Percentiles rank a stretch among this genome's conserved stretches.
Conservation (phyloP, 2,888 invertebrate genomes). For the Shargacucullia verbasci region DNA sequence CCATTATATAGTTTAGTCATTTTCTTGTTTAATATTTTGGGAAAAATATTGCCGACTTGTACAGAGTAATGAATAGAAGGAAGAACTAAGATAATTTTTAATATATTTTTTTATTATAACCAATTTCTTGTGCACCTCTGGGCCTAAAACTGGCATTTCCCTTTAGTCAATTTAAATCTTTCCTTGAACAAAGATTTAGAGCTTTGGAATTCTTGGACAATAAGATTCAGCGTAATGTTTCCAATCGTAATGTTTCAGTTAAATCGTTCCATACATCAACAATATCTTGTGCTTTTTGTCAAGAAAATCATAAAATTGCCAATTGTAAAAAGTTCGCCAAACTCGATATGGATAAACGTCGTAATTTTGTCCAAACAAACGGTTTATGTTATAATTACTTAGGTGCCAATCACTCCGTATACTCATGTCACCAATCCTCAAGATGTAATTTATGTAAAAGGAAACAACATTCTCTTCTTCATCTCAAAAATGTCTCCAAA, state of each 20-base stretch:
- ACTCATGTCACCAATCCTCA: background rate
- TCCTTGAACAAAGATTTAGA: conserved; percentile 9
- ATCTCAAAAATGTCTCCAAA: conserved; percentile 7
- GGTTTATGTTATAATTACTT: conserved; percentile 13
- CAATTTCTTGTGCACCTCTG: too few relatives aligned
- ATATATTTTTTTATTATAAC: too few relatives aligned
- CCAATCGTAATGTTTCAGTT: conserved; percentile 1
- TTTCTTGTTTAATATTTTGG: too few relatives aligned
- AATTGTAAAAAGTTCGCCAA: conserved; percentile 12
- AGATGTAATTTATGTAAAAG: background rate
- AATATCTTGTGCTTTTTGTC: conserved; percentile 2
- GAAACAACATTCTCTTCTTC: conserved; percentile 14
- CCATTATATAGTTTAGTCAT: too few relatives aligned
- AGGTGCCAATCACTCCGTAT: conserved; percentile 3
- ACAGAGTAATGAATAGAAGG: too few relatives aligned
- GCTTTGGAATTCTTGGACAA: conserved; percentile 10
- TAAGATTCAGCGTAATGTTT: background rate
- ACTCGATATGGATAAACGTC: background rate
- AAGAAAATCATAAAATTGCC: conserved; percentile 6
- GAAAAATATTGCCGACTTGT: too few relatives aligned
- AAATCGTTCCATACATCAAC: conserved; percentile 5
- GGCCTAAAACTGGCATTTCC: too few relatives aligned
- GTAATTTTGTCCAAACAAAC: conserved; percentile 16
- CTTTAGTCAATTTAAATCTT: conserved; percentile 1
- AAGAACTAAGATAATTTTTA: too few relatives aligned